These are phyloP conservation scores for Drosophila triauraria DNA, from an alignment of 1,140 invertebrate species.

Conservation along the genomic window DNA sequence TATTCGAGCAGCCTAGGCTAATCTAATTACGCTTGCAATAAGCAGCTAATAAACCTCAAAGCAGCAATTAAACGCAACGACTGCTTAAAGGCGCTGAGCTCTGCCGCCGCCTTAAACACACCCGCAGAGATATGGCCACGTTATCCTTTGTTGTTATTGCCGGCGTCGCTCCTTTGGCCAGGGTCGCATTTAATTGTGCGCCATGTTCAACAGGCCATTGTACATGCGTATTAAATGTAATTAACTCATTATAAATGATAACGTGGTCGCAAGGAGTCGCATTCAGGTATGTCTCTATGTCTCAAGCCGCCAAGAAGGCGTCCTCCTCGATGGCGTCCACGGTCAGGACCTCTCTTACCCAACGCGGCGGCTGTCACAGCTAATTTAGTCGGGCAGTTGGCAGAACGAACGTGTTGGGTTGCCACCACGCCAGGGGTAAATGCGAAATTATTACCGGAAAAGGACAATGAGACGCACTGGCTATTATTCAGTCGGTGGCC, in stretches of 20 bases:
- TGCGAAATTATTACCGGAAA: conserved; percentile 78
- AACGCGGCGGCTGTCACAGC: conserved; percentile 59
- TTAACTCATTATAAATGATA: conserved; percentile 84
- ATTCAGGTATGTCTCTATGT: conserved; percentile 51
- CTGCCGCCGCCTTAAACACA: conserved; percentile 14
- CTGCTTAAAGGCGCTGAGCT: conserved; percentile 59
- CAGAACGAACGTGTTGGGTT: conserved; percentile 69
- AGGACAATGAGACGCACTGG: conserved; percentile 71
- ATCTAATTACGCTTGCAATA: conserved; percentile 43
- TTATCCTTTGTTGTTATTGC: conserved; percentile 56
- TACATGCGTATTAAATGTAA: conserved; percentile 83
- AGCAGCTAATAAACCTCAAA: conserved; percentile 65
- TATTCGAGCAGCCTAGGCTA: conserved; percentile 24
- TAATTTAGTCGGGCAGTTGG: conserved; percentile 64
- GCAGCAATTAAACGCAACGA: conserved; percentile 62
- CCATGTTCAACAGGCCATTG: conserved; percentile 79
- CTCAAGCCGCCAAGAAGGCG: conserved; percentile 50
- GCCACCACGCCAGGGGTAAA: conserved; percentile 54
- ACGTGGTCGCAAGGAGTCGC: conserved; percentile 62
- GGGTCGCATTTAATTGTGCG: conserved; percentile 79
- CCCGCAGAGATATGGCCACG: conserved; percentile 30
- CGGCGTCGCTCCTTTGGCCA: conserved; percentile 41
- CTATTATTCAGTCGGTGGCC: conserved; percentile 62
- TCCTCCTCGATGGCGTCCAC: background rate
- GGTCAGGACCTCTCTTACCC: conserved; percentile 6